These are phyloP conservation scores for Drosophila miranda DNA, from an alignment of 1,140 invertebrate species.

Conservation along the genomic window DNA sequence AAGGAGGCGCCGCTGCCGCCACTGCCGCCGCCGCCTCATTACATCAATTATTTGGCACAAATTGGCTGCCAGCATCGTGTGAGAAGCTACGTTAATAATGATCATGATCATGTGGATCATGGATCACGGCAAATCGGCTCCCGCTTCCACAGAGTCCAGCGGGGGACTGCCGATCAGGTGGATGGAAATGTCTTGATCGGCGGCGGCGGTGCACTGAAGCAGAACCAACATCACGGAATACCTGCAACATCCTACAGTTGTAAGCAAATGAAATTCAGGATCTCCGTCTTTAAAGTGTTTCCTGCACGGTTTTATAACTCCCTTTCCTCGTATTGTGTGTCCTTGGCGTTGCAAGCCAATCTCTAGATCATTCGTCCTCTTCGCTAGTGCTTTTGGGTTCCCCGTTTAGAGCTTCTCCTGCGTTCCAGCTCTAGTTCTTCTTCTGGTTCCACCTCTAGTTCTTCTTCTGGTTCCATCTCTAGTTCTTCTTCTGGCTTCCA, in stretches of 20 bases:
- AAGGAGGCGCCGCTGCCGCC: conserved; percentile 9
- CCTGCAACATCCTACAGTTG: background rate
- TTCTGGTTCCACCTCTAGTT: too few species aligned
- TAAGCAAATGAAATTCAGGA: background rate
- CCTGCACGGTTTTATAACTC: too few species aligned
- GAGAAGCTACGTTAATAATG: conserved; percentile 33
- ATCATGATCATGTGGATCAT: conserved; percentile 1
- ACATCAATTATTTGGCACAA: conserved; percentile 67
- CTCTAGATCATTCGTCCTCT: too few species aligned
- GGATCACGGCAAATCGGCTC: conserved; percentile 23
- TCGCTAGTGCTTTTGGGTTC: too few species aligned
- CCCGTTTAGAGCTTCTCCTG: too few species aligned
- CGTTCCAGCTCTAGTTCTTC: too few species aligned
- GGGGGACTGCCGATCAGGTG: conserved; percentile 19
- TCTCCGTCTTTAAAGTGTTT: too few species aligned
- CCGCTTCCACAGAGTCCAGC: conserved; percentile 18
- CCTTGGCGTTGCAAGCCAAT: too few species aligned
- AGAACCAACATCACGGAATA: background rate
- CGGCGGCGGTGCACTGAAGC: background rate
- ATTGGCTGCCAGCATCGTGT: conserved; percentile 68
- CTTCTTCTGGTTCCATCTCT: too few species aligned
- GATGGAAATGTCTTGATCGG: conserved; percentile 38
- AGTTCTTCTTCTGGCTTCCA: too few species aligned
- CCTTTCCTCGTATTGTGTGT: too few species aligned
- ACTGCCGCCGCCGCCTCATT: conserved; percentile 26